These are phyloP conservation scores for Myripristis murdjan DNA, from an alignment of 2,797 vertebrate genomes.

Conservation along the genomic window DNA sequence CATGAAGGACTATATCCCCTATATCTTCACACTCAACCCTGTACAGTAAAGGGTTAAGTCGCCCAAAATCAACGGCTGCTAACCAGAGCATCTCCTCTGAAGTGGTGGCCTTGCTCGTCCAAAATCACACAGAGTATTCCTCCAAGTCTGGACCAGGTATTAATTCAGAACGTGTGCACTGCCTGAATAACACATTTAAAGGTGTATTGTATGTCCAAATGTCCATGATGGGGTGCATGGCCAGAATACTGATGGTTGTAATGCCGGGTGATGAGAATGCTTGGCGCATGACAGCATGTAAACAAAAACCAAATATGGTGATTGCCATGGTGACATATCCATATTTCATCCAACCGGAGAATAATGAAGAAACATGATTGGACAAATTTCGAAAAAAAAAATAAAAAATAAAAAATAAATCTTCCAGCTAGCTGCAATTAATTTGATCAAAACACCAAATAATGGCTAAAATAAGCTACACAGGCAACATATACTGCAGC, in stretches of 20 bases:
- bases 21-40: slow-evolving; percentile 12
- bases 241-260: slow-evolving; percentile 76
- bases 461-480: slow-evolving; percentile 29
- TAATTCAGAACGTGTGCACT: not conserved
- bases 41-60: not conserved
- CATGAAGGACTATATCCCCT: not conserved
- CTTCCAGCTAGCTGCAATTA: slow-evolving; percentile 19
- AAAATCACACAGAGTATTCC: not conserved
- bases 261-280: slow-evolving; percentile 81
- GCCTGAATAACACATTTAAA: slow-evolving; percentile 40
- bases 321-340: slow-evolving; percentile 78
- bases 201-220: slow-evolving; percentile 63
- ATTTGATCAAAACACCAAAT: slow-evolving; percentile 52
- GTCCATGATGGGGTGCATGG: slow-evolving; percentile 74
- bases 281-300: slow-evolving; percentile 85
- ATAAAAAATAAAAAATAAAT: too few species aligned
- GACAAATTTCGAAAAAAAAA: slow-evolving; percentile 34
- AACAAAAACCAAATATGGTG: slow-evolving; percentile 85
- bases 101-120: not conserved
- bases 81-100: not conserved
- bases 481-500: slow-evolving; percentile 49
- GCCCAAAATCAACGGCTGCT: not conserved
- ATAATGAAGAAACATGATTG: slow-evolving; percentile 63
- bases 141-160: not conserved
- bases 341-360: slow-evolving; percentile 71